Evolutionary conservation across 92 coral and sea anemone species (phyloP), one percentile per base, ranked within the genome.

Genomic region (Anthopleura xanthogrammica): DNA sequence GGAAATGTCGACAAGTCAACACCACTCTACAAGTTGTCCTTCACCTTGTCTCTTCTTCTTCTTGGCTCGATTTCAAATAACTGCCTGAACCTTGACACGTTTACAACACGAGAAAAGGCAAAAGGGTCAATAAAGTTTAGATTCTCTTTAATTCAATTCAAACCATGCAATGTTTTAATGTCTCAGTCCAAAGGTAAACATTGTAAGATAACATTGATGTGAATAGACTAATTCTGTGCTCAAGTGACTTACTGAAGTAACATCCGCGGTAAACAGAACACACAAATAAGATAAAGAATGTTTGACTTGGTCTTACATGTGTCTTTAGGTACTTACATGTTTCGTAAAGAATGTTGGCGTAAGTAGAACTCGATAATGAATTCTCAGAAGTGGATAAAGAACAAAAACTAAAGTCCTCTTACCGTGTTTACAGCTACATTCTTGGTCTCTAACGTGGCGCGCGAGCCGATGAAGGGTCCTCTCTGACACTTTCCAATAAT

Each of bases 51-150:
- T 56, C 17, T 50, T 40, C 40, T 66, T 60, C 75, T 68, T 60
- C 65, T 73, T 85, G 88, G 88, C 88, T 85, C 83, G 76, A 85
- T 52, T 68, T 85, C 88, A 85, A 85, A 54, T 42, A 76, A 79
- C 42, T 66, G 58, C 83, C 78, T 22, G 70, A 46, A 77, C 76
- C 86, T 57, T 81, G 76, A 68, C 76, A 80, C 55, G 39, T 79
- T 57, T 54, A 16, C 29, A 85, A 84, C 83, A 76, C 80, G 46
- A 64, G 72, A 70, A 16, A 77, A 55, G 70, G 75, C 75, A 57
- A 68, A 60, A n/a, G 84, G 84, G 77, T 81, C 84, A 81, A 71
- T 81, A 48, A 48, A 81, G 57, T 75, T 48, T 62, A 46, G 54
- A 24, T 68, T 81, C 65, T 23, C 74, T n/a, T 29, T 48, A 81